phyloP scores from a whole-genome alignment of 2,888 invertebrate species.

The Macropis europaea region DNA sequence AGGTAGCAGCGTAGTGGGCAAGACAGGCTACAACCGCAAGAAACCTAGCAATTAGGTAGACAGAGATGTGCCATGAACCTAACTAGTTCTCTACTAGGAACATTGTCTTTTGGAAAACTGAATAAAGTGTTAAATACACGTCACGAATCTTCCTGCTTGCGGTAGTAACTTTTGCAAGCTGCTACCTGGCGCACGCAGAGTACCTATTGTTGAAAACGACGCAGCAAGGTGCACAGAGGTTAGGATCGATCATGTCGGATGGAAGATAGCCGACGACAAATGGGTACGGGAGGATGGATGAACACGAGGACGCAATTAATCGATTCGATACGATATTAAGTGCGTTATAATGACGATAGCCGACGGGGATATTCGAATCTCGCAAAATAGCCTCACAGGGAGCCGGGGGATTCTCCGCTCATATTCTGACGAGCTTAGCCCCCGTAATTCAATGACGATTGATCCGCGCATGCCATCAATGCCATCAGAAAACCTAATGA shows the following conservation, averaged over 20 bases:
- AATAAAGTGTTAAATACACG: too few species aligned
- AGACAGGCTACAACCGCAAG: too few species aligned
- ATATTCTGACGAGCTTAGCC: not conserved
- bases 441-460: slow-evolving; percentile 35
- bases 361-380: slow-evolving; percentile 24
- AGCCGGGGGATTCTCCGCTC: slow-evolving; percentile 10
- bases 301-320: slow-evolving; percentile 25
- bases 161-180: too few species aligned
- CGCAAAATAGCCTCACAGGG: slow-evolving; percentile 6
- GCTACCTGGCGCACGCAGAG: too few species aligned
- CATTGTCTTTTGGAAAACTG: too few species aligned
- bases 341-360: slow-evolving; percentile 40
- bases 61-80: too few species aligned
- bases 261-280: slow-evolving; percentile 14
- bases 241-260: not conserved
- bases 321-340: slow-evolving; percentile 32
- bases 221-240: too few species aligned
- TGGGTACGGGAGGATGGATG: not conserved
- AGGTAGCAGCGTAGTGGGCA: too few species aligned
- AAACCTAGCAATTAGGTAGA: too few species aligned
- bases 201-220: too few species aligned
- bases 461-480: slow-evolving; percentile 2
- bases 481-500: slow-evolving; percentile 13
- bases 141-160: too few species aligned
- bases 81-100: too few species aligned